These are phyloP conservation scores for Conomelus anceps DNA, from an alignment of 2,888 invertebrate species.

Conservation along the genomic window DNA sequence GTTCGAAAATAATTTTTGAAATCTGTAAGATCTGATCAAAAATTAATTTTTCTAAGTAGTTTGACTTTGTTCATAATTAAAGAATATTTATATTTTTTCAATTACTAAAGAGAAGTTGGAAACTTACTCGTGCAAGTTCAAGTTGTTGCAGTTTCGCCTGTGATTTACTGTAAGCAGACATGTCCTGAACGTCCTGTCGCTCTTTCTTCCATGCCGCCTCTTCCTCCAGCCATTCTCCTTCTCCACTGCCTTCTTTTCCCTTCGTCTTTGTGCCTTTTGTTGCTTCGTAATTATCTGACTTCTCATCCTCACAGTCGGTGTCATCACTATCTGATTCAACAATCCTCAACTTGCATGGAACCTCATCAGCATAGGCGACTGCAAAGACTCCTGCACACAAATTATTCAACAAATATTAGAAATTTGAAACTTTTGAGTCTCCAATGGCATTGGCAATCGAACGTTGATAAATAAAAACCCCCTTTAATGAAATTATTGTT, in stretches of 20 bases:
- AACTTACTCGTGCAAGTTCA: neutral
- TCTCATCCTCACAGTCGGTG: conserved; percentile 25
- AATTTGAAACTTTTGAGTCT: too few relatives aligned
- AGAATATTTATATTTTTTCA: neutral
- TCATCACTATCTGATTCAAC: conserved; percentile 30
- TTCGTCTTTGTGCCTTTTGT: conserved; percentile 1
- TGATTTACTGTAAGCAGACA: neutral
- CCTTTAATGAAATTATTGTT: too few relatives aligned
- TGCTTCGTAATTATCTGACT: conserved; percentile 12
- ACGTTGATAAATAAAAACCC: too few relatives aligned
- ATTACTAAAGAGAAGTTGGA: neutral
- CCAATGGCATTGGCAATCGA: too few relatives aligned
- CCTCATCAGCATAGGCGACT: conserved; percentile 31
- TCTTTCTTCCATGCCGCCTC: conserved; percentile 12
- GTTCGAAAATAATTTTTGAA: too few relatives aligned
- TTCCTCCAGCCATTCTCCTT: conserved; percentile 16
- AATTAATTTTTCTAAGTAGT: too few relatives aligned
- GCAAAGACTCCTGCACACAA: conserved; percentile 30
- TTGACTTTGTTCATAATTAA: neutral
- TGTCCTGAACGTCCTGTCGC: neutral
- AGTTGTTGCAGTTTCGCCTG: neutral
- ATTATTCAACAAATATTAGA: neutral
- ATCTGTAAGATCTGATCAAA: too few relatives aligned
- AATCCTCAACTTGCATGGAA: conserved; percentile 24
- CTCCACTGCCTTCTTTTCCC: conserved; percentile 3